Percentiles rank a stretch among this genome's conserved stretches.
Conservation (phyloP, 2,113 vertebrate species). For the Melanerpes aurifrons region DNA sequence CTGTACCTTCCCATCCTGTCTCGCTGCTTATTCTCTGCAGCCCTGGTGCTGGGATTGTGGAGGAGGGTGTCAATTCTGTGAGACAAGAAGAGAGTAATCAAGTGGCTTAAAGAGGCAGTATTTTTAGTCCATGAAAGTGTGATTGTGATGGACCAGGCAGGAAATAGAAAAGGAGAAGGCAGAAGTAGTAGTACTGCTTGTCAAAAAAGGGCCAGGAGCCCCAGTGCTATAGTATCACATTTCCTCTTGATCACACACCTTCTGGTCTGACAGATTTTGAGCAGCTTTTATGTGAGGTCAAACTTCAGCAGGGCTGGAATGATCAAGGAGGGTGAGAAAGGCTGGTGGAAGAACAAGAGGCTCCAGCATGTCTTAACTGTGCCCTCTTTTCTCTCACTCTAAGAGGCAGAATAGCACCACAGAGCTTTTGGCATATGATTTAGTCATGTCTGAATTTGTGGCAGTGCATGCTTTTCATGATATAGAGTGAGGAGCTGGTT, state of each 20-base stretch:
- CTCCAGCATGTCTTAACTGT: neutral
- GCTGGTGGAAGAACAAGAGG: neutral
- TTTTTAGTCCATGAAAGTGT: neutral
- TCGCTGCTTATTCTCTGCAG: neutral
- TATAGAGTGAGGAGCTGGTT: neutral
- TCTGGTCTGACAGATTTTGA: neutral
- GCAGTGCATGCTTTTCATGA: neutral
- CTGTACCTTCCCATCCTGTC: neutral
- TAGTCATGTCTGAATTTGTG: neutral
- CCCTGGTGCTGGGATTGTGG: neutral
- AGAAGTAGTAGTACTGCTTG: neutral
- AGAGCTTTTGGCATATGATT: neutral
- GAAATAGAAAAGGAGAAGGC: neutral
- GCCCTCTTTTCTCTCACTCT: neutral
- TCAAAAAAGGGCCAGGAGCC: neutral
- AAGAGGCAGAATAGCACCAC: neutral
- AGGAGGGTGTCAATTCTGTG: neutral
- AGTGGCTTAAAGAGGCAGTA: neutral
- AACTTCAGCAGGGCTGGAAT: neutral
- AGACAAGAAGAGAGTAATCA: neutral
- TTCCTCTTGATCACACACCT: neutral
- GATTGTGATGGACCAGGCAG: neutral
- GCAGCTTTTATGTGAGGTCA: neutral
- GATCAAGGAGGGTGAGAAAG: neutral
- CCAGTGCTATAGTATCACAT: neutral